Evolutionary conservation across 1,140 invertebrate genomes (phyloP).

Genomic region (Drosophila simulans): DNA sequence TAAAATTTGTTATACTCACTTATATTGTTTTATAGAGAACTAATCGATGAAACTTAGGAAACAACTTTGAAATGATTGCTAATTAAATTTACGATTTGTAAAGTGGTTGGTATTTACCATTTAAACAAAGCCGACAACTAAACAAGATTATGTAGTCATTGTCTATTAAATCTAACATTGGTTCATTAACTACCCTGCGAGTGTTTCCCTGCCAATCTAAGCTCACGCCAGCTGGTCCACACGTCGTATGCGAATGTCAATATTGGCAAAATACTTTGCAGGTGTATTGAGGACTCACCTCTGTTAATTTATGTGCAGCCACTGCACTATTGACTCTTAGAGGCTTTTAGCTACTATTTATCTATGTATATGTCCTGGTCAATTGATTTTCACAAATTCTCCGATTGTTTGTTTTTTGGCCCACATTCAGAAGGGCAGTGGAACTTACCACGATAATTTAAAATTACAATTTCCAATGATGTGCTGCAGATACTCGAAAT

Average conservation of each 20-base stretch:
- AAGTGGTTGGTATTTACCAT: not conserved
- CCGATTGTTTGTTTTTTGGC: constrained; percentile 18
- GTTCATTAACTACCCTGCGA: constrained; percentile 1
- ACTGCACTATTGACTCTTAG: constrained; percentile 45
- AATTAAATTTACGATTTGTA: no score
- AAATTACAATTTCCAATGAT: constrained; percentile 46
- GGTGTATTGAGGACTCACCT: constrained; percentile 18
- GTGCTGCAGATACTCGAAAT: constrained; percentile 33
- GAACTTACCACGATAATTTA: constrained; percentile 24
- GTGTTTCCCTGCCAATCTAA: not conserved
- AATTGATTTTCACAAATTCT: constrained; percentile 42
- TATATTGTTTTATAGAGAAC: not conserved
- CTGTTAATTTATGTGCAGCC: constrained; percentile 29
- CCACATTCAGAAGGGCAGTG: not conserved
- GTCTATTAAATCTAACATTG: constrained; percentile 4
- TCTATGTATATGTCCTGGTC: constrained; percentile 42
- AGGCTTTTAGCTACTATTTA: constrained; percentile 46
- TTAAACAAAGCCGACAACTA: not conserved
- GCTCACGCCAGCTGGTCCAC: constrained; percentile 20
- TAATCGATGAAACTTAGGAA: not conserved
- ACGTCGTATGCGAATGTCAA: constrained; percentile 47
- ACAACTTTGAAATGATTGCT: no score
- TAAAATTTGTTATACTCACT: not conserved
- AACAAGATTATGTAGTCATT: not conserved
- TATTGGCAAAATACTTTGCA: constrained; percentile 31